Evolutionary conservation across 1,140 invertebrate species (phyloP).

Genomic region (Drosophila pseudoananassae): DNA sequence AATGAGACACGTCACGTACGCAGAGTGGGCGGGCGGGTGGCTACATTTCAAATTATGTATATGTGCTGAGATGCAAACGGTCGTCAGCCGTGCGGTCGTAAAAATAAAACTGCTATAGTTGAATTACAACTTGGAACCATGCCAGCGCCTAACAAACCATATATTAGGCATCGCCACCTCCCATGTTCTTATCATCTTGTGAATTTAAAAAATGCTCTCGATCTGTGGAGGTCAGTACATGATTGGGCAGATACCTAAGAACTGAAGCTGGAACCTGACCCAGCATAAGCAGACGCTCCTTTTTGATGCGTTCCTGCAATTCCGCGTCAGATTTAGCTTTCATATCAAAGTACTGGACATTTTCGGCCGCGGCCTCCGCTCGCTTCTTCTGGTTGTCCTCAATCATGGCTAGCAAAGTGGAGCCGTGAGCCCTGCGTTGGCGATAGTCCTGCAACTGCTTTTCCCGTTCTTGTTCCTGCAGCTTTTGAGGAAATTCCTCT

Average conservation of each 20-base stretch:
- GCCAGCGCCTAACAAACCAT: not conserved
- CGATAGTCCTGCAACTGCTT: constrained; percentile 18
- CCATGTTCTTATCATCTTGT: constrained; percentile 7
- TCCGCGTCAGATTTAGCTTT: constrained; percentile 53
- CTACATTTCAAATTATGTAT: constrained; percentile 25
- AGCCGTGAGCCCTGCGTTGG: constrained; percentile 48
- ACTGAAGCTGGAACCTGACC: constrained; percentile 43
- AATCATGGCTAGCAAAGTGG: constrained; percentile 60
- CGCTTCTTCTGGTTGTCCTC: constrained; percentile 63
- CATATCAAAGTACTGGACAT: constrained; percentile 50
- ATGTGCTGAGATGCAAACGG: not conserved
- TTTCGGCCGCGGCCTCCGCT: constrained; percentile 55
- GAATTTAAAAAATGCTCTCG: constrained; percentile 41
- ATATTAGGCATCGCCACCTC: constrained; percentile 13
- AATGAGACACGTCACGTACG: constrained; percentile 67
- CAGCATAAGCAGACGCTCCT: constrained; percentile 52
- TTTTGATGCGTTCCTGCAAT: constrained; percentile 23
- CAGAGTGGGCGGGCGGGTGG: constrained; percentile 41
- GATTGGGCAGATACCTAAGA: constrained; percentile 56
- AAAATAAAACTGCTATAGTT: not conserved
- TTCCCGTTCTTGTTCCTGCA: constrained; percentile 13
- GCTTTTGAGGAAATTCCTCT: not conserved
- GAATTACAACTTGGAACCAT: constrained; percentile 4
- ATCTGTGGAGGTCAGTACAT: constrained; percentile 50
- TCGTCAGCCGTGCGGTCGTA: not conserved